Conservation (phyloP, 2,888 invertebrate species). For the Lissocephala sabroskyi region DNA sequence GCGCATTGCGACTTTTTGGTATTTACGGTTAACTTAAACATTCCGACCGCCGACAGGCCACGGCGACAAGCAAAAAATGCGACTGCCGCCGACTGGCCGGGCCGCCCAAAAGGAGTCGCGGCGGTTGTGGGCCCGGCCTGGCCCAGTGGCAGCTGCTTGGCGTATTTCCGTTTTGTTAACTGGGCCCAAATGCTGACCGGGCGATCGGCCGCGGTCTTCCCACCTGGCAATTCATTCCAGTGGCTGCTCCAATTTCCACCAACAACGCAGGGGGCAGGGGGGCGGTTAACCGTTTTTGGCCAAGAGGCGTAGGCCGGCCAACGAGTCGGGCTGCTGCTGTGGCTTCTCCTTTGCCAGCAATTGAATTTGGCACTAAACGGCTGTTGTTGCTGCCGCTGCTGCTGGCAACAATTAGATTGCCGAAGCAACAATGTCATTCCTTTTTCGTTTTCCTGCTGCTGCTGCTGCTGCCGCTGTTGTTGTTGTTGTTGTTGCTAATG, state of each 20-base stretch:
- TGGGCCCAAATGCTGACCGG: constrained; percentile 10
- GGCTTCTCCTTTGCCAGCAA: constrained; percentile 20
- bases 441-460: constrained; percentile 27
- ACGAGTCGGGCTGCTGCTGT: background rate
- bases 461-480: constrained; percentile 35
- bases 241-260: constrained; percentile 12
- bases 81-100: too few species aligned
- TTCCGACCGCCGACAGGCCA: constrained; percentile 29
- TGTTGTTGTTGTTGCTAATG: constrained; percentile 39
- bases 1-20: constrained; percentile 51
- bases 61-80: constrained; percentile 3
- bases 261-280: background rate
- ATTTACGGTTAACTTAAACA: constrained; percentile 58
- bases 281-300: constrained; percentile 1
- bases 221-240: too few species aligned
- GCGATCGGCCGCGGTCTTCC: too few species aligned
- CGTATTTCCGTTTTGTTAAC: constrained; percentile 56
- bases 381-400: constrained; percentile 8
- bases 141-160: constrained; percentile 49
- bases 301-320: constrained; percentile 1
- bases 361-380: constrained; percentile 35
- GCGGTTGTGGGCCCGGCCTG: background rate
- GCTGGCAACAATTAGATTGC: constrained; percentile 5
- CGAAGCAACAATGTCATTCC: constrained; percentile 24
- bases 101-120: too few species aligned